Evolutionary conservation across 23 tunicate species (phyloP).

Genomic region (Trididemnum miniatum): DNA sequence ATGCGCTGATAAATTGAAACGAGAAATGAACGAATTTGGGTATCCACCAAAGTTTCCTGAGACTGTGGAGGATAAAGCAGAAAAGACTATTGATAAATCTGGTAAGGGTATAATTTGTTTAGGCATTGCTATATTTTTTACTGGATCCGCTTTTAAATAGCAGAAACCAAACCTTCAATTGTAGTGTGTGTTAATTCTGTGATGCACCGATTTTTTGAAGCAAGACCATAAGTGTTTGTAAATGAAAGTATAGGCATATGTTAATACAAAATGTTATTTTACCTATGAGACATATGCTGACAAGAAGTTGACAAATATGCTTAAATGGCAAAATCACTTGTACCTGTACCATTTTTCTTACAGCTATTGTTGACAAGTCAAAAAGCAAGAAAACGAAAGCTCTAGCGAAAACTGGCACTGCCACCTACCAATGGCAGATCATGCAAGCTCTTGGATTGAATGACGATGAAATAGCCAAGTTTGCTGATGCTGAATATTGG

Average conservation of each 20-base stretch:
- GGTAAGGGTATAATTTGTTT: too few species aligned
- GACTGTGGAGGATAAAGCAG: slow-evolving; percentile 40
- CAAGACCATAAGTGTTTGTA: too few species aligned
- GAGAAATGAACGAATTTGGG: slow-evolving; percentile 96
- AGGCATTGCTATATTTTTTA: too few species aligned
- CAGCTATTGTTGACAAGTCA: slow-evolving; percentile 86
- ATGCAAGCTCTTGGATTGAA: slow-evolving; percentile 85
- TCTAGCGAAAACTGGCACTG: slow-evolving; percentile 79
- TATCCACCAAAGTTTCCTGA: slow-evolving; percentile 92
- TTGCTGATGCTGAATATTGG: slow-evolving; percentile 89
- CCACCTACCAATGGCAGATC: slow-evolving; percentile 95
- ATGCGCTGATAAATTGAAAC: slow-evolving; percentile 93
- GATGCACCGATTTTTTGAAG: too few species aligned
- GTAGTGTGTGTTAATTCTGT: too few species aligned
- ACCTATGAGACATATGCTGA: too few species aligned
- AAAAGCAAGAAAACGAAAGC: slow-evolving; percentile 98
- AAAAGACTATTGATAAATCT: too few species aligned
- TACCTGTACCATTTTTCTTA: background rate
- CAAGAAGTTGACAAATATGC: too few species aligned
- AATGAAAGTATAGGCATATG: too few species aligned
- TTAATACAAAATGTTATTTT: too few species aligned
- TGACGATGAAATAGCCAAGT: slow-evolving; percentile 76
- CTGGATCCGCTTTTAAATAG: too few species aligned
- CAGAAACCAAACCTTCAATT: background rate
- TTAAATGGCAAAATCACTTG: too few species aligned